Conservation (phyloP, 2,797 vertebrate species). For the Pteronotus mesoamericanus region DNA sequence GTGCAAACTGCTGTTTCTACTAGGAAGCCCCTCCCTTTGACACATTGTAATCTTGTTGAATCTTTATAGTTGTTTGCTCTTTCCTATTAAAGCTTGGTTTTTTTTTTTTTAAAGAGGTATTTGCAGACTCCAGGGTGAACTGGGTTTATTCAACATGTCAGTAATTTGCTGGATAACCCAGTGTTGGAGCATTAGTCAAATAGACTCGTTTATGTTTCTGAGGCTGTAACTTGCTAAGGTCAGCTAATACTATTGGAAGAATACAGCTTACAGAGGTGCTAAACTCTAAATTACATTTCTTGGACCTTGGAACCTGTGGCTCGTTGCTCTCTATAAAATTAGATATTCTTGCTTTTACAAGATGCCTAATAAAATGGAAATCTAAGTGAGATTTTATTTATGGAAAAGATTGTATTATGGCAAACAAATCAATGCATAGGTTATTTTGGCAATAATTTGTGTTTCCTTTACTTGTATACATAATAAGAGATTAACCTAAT, state of each 20-base stretch:
- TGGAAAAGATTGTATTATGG: background rate
- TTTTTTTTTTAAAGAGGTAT: background rate
- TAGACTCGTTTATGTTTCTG: background rate
- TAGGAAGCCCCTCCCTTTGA: background rate
- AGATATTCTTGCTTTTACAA: background rate
- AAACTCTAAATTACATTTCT: background rate
- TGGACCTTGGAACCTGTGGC: background rate
- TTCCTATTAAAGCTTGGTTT: background rate
- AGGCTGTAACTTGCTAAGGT: background rate
- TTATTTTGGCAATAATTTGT: slow-evolving; percentile 18
- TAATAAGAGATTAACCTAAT: background rate
- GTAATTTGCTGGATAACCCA: background rate
- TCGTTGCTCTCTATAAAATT: background rate
- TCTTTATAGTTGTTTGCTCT: background rate
- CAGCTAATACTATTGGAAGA: background rate
- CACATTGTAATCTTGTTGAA: background rate
- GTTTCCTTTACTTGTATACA: background rate
- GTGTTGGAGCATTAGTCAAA: background rate
- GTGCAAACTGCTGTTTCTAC: background rate
- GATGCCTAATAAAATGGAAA: background rate
- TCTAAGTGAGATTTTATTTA: background rate
- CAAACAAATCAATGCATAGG: background rate
- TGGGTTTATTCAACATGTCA: background rate
- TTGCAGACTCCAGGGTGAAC: background rate
- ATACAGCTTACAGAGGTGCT: background rate